These are phyloP conservation scores for Arothron firmamentum DNA, from an alignment of 2,113 vertebrate genomes.

Conservation along the genomic window DNA sequence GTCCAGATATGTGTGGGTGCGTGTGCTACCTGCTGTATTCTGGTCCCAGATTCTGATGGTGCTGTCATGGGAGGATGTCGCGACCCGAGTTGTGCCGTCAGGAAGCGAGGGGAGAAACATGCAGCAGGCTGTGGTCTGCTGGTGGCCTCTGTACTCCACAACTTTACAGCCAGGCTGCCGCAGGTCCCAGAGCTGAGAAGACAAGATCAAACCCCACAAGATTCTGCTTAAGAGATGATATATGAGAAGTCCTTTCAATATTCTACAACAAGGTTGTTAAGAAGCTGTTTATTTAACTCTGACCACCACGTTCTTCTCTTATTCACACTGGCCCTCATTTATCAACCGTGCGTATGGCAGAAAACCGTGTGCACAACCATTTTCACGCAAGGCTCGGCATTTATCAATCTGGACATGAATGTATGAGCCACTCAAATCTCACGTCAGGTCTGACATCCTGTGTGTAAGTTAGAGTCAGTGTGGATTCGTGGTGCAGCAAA, in stretches of 20 bases:
- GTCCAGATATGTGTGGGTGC: no score
- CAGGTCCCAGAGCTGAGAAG: conserved; percentile 90
- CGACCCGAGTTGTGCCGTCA: conserved; percentile 67
- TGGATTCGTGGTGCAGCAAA: no score
- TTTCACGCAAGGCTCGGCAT: no score
- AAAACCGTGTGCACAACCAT: no score
- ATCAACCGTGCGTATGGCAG: no score
- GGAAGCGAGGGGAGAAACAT: conserved; percentile 79
- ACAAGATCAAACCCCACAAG: neutral
- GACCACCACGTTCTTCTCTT: no score
- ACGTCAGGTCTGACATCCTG: no score
- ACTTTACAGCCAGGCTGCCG: conserved; percentile 82
- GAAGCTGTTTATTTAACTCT: no score
- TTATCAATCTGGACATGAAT: no score
- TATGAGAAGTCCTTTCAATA: neutral
- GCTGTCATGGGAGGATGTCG: conserved; percentile 85
- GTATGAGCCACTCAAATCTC: no score
- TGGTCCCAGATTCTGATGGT: conserved; percentile 89
- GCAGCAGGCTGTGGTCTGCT: conserved; percentile 84
- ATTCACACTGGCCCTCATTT: no score
- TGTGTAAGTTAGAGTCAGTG: no score
- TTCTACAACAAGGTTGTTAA: neutral
- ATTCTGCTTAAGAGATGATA: neutral
- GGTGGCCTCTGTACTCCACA: conserved; percentile 86
- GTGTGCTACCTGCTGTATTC: conserved; percentile 81